Evolutionary conservation across 2,797 vertebrate genomes (phyloP).

Genomic region (Ispidina lecontei): DNA sequence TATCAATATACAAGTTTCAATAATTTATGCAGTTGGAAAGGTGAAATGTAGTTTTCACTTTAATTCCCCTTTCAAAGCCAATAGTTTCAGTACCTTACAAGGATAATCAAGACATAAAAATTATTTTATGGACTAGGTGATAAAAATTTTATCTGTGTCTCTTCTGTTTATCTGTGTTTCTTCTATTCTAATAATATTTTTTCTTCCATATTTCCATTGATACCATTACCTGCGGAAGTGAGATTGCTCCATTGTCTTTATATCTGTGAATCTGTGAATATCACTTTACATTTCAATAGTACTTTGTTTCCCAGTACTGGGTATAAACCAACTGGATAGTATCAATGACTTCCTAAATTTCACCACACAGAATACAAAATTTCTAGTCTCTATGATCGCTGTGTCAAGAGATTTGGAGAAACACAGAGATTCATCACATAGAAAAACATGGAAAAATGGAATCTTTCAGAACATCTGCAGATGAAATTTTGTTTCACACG

Average conservation of each 20-base stretch:
- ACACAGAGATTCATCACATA: not conserved
- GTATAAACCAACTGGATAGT: not conserved
- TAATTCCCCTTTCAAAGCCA: constrained; percentile 6
- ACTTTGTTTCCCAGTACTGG: not conserved
- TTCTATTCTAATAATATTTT: not conserved
- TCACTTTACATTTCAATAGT: not conserved
- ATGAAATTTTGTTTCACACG: not conserved
- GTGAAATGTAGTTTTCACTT: not conserved
- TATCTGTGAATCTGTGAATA: not conserved
- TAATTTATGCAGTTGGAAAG: not conserved
- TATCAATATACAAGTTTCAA: not conserved
- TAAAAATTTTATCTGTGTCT: not conserved
- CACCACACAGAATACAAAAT: not conserved
- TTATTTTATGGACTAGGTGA: not conserved
- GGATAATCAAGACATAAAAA: not conserved
- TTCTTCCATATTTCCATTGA: not conserved
- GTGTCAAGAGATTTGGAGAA: not conserved
- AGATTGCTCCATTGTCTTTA: not conserved
- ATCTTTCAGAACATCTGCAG: not conserved
- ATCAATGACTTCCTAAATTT: not conserved
- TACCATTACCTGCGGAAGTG: not conserved
- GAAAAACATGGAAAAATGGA: not conserved
- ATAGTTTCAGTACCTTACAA: not conserved
- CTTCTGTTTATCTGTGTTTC: too few relatives aligned
- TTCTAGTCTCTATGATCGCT: not conserved